Conservation (phyloP, 2,797 vertebrate genomes). For the Netta rufina region DNA sequence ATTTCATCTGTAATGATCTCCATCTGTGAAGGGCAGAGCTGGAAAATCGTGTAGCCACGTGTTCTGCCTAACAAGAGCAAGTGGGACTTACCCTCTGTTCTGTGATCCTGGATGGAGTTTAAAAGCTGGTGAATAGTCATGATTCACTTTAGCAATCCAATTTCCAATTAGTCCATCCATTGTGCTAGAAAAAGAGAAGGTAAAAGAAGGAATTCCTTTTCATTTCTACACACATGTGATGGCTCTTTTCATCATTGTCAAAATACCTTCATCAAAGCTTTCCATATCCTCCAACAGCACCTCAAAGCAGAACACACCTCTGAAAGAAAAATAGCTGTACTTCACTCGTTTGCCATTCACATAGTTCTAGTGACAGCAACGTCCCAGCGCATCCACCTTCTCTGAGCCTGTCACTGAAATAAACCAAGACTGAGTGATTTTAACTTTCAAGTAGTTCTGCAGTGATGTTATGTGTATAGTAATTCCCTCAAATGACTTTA, state of each 20-base stretch:
- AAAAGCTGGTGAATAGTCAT: conserved; percentile 23
- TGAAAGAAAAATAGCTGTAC: neutral
- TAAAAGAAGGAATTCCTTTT: neutral
- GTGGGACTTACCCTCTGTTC: neutral
- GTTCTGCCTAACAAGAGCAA: neutral
- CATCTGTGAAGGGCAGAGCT: conserved; percentile 29
- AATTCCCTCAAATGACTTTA: neutral
- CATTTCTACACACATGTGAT: neutral
- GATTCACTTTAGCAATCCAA: neutral
- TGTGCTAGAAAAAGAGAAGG: neutral
- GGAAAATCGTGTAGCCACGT: neutral
- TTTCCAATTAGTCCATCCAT: conserved; percentile 3
- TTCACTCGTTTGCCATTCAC: neutral
- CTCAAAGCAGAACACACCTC: neutral
- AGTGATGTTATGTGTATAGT: neutral
- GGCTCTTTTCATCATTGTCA: conserved; percentile 1
- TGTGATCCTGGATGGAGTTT: neutral
- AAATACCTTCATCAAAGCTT: conserved; percentile 15
- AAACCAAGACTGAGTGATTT: neutral
- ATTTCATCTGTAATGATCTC: neutral
- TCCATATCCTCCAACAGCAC: neutral
- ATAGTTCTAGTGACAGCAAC: neutral
- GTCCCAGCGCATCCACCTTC: neutral
- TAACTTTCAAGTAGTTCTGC: neutral
- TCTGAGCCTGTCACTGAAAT: neutral